Evolutionary conservation across 2,888 invertebrate species (phyloP), one percentile per base, ranked within the genome.

Genomic region (Agrenia bidenticulata): DNA sequence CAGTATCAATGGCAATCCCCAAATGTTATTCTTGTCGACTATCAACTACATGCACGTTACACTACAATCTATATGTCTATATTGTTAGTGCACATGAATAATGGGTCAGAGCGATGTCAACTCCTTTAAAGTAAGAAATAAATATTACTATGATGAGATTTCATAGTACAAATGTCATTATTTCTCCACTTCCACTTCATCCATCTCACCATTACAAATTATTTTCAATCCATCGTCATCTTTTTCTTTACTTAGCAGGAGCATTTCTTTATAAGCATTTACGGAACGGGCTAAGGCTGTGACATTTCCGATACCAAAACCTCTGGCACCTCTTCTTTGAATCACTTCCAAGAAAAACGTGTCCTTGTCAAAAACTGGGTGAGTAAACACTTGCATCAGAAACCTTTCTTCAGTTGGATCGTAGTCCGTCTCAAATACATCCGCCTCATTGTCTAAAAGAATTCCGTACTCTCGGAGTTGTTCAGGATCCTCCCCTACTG

Each of bases 341-440:
- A 82, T 81, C 11, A 82, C 76, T 75, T 83, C 82, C 63, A 83
- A 72, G 77, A 82, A 82, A 69, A 82, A 81, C 1, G 82, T 82
- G 64, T 82, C 79, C 58, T 76, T 72, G 9, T 78, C 75, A 72
- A 82, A 82, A 21, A 82, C 63, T 1, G 81, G 81, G 58, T 79
- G 77, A 0, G 81, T 81, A 71, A 82, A 83, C 41, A 82, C 80
- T 77, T 83, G 83, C 77, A 82, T 77, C 21, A 82, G 74, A 68
- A 80, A 81, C 67, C 81, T 58, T 23, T 67, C 67, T 15, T 64
- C 54, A 4, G 53, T 0, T 4, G 41, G 17, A 17, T 58, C 24
- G 45, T 63, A 55, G 53, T 66, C 68, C 45, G 61, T 58, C 21
- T 73, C 69, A 53, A 73, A 72, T n/a, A 59, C 66, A 66, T 81